Evolutionary conservation across 2,113 vertebrate species (phyloP), one percentile per base, ranked within the genome.

Genomic region (Cyrtonyx montezumae): DNA sequence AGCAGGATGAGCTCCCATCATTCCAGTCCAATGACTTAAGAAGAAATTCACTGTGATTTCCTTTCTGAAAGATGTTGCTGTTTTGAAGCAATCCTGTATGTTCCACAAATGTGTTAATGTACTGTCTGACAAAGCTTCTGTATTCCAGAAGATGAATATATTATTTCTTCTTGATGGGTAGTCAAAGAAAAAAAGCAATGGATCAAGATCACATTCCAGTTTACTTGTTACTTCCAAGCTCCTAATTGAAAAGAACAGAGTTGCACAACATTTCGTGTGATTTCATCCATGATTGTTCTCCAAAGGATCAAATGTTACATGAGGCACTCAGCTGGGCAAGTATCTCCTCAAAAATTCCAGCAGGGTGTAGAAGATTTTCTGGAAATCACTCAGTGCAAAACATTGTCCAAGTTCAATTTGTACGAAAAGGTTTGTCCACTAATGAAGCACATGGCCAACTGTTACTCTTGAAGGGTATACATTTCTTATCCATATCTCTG

Each of bases 361-460:
- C 56, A 88, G 79, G 78, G 91, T 94, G 67, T 94, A 94, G 93
- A 97, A 82, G 78, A 73, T 77, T 96, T 97, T 96, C 95, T 95
- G 97, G 96, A 95, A 97, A 89, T 75, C 55, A 53, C 28, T 88
- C 5, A 3, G 11, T 59, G 23, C 37, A 79, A 55, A 90, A 79
- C 12, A 59, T 49, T 53, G 40, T 73, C 75, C 93, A 95, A 83
- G 91, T 78, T 90, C 91, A 28, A 40, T 79, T 46, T 78, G 58
- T 89, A 87, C 21, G 1, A 87, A 89, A 74, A 86, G 81, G 6
- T 79, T 65, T 11, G 3, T 65, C 66, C 28, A n/a, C 69, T 85
- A 74, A 87, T 46, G 25, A 78, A 88, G 48, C n/a, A 61, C 9
- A 17, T 0, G 0, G 13, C 23, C 51, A 90, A 42, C 66, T 83